Conservation (phyloP, 2,888 invertebrate genomes). For the Tenthredo livida region DNA sequence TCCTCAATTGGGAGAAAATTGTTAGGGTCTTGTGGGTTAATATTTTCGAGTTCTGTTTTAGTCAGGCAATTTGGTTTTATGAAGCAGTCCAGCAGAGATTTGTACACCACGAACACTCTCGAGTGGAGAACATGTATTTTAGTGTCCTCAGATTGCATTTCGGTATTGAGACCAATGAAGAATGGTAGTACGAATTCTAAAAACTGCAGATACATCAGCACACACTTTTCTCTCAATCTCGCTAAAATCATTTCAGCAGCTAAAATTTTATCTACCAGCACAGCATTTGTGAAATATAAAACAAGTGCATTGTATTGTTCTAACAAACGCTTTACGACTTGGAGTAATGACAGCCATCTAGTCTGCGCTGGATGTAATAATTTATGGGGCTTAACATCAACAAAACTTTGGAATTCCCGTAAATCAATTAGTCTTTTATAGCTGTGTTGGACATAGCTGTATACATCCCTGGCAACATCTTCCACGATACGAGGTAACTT, state of each 20-base stretch:
- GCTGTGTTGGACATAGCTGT: constrained; percentile 1
- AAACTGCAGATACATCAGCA: constrained; percentile 10
- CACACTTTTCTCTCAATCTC: constrained; percentile 47
- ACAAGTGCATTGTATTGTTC: constrained; percentile 37
- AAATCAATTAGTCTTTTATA: constrained; percentile 25
- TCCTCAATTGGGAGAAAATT: too few relatives aligned
- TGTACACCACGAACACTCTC: constrained; percentile 24
- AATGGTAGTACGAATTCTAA: constrained; percentile 51
- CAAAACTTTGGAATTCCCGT: too few relatives aligned
- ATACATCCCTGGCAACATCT: constrained; percentile 32
- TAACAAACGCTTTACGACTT: constrained; percentile 51
- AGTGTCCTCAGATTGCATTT: constrained; percentile 54
- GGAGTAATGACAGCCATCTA: constrained; percentile 56
- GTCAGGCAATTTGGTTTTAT: too few relatives aligned
- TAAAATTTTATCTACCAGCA: constrained; percentile 42
- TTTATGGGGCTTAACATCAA: neutral
- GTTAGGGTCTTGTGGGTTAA: too few relatives aligned
- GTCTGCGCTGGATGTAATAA: constrained; percentile 56
- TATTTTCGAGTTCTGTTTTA: too few relatives aligned
- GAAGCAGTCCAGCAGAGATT: constrained; percentile 43
- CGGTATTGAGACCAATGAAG: constrained; percentile 47
- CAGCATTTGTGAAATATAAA: constrained; percentile 46
- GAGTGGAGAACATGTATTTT: constrained; percentile 50
- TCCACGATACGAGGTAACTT: constrained; percentile 45
- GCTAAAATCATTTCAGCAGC: constrained; percentile 49